These are phyloP conservation scores for Micropoecilia bifurca DNA, from an alignment of 2,797 vertebrate species.

Conservation along the genomic window DNA sequence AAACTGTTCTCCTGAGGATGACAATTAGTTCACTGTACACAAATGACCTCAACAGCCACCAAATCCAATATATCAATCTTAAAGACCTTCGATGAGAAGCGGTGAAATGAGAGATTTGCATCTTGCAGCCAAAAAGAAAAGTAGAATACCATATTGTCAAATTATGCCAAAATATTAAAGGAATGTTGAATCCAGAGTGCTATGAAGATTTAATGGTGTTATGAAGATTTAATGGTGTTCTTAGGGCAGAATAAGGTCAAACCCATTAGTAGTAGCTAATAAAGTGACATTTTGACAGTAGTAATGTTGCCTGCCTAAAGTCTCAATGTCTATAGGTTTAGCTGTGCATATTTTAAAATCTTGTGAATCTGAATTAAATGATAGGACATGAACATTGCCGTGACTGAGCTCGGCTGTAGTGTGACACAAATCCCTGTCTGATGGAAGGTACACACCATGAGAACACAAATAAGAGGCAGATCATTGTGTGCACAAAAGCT, in stretches of 20 bases:
- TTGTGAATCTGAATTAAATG: not conserved
- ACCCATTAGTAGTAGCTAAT: not conserved
- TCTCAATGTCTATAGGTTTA: not conserved
- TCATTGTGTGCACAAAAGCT: conserved; percentile 56
- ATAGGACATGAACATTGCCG: not conserved
- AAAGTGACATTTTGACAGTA: not conserved
- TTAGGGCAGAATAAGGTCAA: not conserved
- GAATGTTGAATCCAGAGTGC: not conserved
- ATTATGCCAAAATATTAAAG: not conserved
- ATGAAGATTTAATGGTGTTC: not conserved
- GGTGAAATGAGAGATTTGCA: not conserved
- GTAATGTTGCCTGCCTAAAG: conserved; percentile 2
- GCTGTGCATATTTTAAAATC: not conserved
- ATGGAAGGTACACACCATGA: conserved; percentile 67
- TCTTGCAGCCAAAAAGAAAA: not conserved
- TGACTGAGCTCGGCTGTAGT: conserved; percentile 37
- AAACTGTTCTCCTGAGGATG: not conserved
- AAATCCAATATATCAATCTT: not conserved
- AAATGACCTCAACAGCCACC: not conserved
- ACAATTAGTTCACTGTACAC: not conserved
- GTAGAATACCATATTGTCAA: not conserved
- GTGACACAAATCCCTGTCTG: conserved; percentile 56
- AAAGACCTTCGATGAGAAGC: not conserved
- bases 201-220: not conserved
- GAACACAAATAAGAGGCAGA: conserved; percentile 43